Evolutionary conservation across 1,140 invertebrate genomes (phyloP).

Genomic region (Rhizoglyphus robini): DNA sequence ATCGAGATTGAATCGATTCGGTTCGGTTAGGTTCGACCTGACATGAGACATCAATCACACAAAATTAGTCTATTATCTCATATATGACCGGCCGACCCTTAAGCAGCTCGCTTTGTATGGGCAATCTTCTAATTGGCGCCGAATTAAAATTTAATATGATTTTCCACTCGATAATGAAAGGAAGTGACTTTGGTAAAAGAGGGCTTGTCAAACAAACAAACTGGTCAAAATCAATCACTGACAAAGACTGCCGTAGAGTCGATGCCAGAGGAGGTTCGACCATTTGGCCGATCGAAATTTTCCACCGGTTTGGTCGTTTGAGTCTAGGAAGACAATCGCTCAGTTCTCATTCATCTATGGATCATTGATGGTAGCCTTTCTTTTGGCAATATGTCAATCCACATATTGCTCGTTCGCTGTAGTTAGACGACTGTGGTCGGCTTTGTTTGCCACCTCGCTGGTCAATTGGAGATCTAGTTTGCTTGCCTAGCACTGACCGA

Average conservation of each 20-base stretch:
- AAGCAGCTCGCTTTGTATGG: too few species aligned
- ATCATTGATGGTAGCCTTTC: background rate
- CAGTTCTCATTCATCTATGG: constrained; percentile 1
- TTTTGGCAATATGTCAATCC: constrained; percentile 4
- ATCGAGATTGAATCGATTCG: too few species aligned
- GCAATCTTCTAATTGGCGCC: too few species aligned
- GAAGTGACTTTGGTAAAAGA: too few species aligned
- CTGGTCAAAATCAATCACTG: too few species aligned
- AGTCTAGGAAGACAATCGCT: background rate
- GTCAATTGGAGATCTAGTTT: background rate
- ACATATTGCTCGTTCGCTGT: background rate
- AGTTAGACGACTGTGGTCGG: background rate
- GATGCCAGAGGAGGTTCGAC: constrained; percentile 5
- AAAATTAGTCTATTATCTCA: too few species aligned
- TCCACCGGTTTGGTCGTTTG: constrained; percentile 7
- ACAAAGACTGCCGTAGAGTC: background rate
- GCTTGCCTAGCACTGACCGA: background rate
- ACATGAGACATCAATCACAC: too few species aligned
- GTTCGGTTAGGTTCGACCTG: too few species aligned
- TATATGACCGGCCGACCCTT: too few species aligned
- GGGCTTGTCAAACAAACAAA: too few species aligned
- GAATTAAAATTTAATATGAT: too few species aligned
- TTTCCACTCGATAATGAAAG: too few species aligned
- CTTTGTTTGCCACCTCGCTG: background rate
- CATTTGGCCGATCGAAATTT: background rate